Evolutionary conservation across 1,140 invertebrate species (phyloP), one percentile per base, ranked within the genome.

Genomic region (Drosophila albomicans): DNA sequence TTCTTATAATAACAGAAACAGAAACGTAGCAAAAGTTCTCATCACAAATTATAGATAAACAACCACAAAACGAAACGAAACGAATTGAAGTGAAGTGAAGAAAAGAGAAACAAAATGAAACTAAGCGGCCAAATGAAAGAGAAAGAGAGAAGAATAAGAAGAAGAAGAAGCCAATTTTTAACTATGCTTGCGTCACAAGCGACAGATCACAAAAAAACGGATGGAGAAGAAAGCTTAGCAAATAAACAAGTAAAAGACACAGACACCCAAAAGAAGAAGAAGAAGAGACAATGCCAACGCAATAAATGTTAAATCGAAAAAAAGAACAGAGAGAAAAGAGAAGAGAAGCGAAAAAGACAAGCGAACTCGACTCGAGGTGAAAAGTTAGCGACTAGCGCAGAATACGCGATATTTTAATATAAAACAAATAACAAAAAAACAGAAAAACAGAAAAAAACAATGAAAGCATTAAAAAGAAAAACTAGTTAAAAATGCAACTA

Each of bases 111-210:
- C 48, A 58, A 75, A 81, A 81, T 67, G 82, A 79, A 91, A 84
- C 88, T 79, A 91, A 82, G 88, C 77, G 88, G 88, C 88, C 88
- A 91, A 91, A 84, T 75, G 16, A 56, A 63, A 52, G 59, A 75
- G 49, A 20, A 75, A 52, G 20, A 51, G 61, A 58, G 3, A 56
- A 49, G 61, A 48, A 63, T 58, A 32, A 63, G 45, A 35, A 69
- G 65, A 35, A 69, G 65, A 74, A 74, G 46, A 79, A 79, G 80
- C 79, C 80, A 82, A 82, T 82, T 82, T 82, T 82, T 82, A 67
- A 79, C 68, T 59, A 82, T 66, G 69, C 69, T 49, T 81, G 70
- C 35, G 76, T 75, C 82, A 84, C 75, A 80, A 70, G 35, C 16
- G 43, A 11, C 11, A 5, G 63, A 28, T 66, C 61, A 72, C 43